Evolutionary conservation across 1,140 invertebrate genomes (phyloP).

Genomic region (Bradynema listronoti): DNA sequence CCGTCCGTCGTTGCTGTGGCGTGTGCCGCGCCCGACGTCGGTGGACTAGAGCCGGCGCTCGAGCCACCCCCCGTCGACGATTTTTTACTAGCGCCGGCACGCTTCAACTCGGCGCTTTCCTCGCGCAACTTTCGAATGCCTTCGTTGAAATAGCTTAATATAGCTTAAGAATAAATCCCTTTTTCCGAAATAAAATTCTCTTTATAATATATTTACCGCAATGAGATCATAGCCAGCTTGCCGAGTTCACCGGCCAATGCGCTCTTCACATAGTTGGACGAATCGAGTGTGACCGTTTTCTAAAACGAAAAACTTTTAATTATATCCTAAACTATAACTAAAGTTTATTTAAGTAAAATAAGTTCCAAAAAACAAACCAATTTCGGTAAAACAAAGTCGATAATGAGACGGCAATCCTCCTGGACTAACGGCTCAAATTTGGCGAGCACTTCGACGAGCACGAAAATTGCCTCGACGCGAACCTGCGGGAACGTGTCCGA

Average conservation of each 20-base stretch:
- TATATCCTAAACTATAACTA: background rate
- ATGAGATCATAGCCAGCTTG: slow-evolving; percentile 28
- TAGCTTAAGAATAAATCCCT: background rate
- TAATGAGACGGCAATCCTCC: slow-evolving; percentile 52
- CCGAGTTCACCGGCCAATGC: slow-evolving; percentile 35
- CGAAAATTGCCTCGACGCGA: slow-evolving; percentile 43
- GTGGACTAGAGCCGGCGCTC: too few species aligned
- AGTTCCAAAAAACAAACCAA: slow-evolving; percentile 23
- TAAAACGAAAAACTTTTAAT: slow-evolving; percentile 8
- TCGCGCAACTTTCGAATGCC: slow-evolving; percentile 19
- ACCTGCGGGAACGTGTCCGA: slow-evolving; percentile 42
- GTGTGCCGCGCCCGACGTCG: too few species aligned
- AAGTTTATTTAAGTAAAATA: slow-evolving; percentile 12
- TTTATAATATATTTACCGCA: slow-evolving; percentile 11
- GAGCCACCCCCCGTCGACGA: too few species aligned
- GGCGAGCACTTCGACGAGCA: slow-evolving; percentile 41
- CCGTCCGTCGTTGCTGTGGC: slow-evolving; percentile 4
- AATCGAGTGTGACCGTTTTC: slow-evolving; percentile 27
- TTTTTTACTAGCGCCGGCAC: background rate
- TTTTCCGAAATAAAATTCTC: background rate
- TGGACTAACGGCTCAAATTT: slow-evolving; percentile 32
- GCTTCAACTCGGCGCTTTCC: slow-evolving; percentile 25
- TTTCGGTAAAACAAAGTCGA: slow-evolving; percentile 53
- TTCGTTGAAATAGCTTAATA: slow-evolving; percentile 28
- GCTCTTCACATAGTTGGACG: slow-evolving; percentile 32